Evolutionary conservation across 2,113 vertebrate species (phyloP).

Genomic region (Nyctereutes procyonoides): DNA sequence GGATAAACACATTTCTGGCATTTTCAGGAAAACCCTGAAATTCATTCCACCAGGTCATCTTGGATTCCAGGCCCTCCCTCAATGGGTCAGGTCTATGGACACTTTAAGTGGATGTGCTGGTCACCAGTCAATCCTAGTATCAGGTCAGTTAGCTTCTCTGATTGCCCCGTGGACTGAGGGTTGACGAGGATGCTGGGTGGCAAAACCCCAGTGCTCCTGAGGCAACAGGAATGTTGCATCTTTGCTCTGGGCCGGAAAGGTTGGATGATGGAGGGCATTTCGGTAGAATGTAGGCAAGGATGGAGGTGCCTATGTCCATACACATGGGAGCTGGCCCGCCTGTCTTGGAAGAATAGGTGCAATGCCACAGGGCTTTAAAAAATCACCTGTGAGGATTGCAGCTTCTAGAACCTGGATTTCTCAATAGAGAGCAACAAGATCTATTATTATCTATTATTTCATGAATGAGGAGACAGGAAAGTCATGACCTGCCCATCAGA

Average conservation of each 20-base stretch:
- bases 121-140: background rate
- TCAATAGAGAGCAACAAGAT: background rate
- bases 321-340: accelerated
- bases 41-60: background rate
- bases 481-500: background rate
- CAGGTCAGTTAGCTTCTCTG: background rate
- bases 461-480: background rate
- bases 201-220: background rate
- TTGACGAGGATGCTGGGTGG: background rate
- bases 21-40: background rate
- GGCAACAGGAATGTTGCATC: too few species aligned
- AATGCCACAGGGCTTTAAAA: background rate
- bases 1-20: background rate
- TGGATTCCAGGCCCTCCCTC: too few species aligned
- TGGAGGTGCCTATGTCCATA: background rate
- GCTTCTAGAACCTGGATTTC: background rate
- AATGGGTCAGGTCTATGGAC: background rate
- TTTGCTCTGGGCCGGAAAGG: accelerated
- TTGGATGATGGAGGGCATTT: background rate
- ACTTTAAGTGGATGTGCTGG: background rate
- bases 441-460: background rate
- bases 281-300: background rate
- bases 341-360: background rate
- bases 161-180: accelerated
- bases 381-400: background rate